These are phyloP conservation scores for Drosophila seclusa DNA, from an alignment of 2,888 invertebrate genomes.

Conservation along the genomic window DNA sequence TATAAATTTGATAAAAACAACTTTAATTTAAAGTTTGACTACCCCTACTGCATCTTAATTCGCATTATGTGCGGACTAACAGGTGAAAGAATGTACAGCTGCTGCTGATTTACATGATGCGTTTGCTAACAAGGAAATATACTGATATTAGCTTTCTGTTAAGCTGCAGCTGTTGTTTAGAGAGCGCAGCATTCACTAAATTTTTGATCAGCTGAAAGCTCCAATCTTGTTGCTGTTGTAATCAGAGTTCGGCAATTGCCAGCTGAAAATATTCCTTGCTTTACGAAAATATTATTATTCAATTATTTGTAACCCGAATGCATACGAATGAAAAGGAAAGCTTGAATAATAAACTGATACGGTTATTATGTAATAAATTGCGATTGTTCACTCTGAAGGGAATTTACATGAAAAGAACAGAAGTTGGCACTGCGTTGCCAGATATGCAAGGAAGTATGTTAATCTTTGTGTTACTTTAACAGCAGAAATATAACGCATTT, in stretches of 20 bases:
- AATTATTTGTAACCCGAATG: constrained; percentile 3
- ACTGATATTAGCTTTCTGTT: not conserved
- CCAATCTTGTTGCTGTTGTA: not conserved
- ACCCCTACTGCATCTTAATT: not conserved
- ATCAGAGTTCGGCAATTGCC: not conserved
- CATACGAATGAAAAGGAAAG: constrained; percentile 19
- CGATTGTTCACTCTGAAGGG: not conserved
- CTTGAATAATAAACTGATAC: constrained; percentile 17
- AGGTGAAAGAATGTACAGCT: not conserved
- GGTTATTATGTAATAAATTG: constrained; percentile 3
- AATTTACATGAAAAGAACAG: not conserved
- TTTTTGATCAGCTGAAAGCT: not conserved
- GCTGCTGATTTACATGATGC: not conserved
- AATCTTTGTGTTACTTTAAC: not conserved
- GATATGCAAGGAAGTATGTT: constrained; percentile 10
- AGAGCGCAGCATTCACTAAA: not conserved
- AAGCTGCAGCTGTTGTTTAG: not conserved
- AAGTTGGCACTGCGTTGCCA: not conserved
- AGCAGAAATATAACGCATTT: constrained; percentile 2
- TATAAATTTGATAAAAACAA: not conserved
- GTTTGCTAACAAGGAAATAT: not conserved
- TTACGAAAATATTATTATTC: not conserved
- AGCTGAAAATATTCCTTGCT: not conserved
- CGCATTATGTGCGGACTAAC: not conserved
- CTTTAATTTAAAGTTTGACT: not conserved